These are phyloP conservation scores for Gobio occitaniae DNA, from an alignment of 2,797 vertebrate species.

Conservation along the genomic window DNA sequence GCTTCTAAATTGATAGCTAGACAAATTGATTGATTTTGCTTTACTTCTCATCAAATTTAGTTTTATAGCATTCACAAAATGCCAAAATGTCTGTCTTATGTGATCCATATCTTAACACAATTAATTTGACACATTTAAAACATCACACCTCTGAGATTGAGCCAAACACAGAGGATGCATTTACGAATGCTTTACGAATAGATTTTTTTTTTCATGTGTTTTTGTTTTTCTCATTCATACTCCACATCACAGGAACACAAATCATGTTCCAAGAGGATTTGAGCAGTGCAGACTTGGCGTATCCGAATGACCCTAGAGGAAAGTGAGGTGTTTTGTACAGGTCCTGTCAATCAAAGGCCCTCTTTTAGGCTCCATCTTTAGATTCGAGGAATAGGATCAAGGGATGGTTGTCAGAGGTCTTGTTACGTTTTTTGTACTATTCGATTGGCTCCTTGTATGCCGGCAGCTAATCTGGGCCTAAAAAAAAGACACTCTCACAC, in stretches of 20 bases:
- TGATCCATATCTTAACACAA: slow-evolving; percentile 14
- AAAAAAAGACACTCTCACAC: neutral
- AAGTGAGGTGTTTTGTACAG: slow-evolving; percentile 15
- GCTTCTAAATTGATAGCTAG: neutral
- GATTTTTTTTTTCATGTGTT: neutral
- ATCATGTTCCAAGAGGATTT: slow-evolving; percentile 40
- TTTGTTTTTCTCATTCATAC: slow-evolving; percentile 34
- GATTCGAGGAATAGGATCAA: slow-evolving; percentile 25
- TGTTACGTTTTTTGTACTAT: slow-evolving; percentile 21
- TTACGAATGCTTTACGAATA: slow-evolving; percentile 10
- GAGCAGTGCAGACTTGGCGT: slow-evolving; percentile 7
- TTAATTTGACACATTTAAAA: slow-evolving; percentile 12
- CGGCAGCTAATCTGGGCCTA: slow-evolving; percentile 41
- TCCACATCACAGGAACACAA: slow-evolving; percentile 35
- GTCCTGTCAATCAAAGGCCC: neutral
- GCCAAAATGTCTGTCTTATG: neutral
- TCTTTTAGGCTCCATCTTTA: neutral
- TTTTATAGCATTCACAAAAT: neutral
- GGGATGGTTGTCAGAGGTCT: slow-evolving; percentile 30
- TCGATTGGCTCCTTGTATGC: slow-evolving; percentile 39
- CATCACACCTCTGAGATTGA: slow-evolving; percentile 8
- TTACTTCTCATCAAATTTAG: neutral
- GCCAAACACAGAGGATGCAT: slow-evolving; percentile 9
- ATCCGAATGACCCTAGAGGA: slow-evolving; percentile 30
- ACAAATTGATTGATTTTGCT: neutral